Conservation (phyloP, 2,797 vertebrate species). For the Avahi laniger region DNA sequence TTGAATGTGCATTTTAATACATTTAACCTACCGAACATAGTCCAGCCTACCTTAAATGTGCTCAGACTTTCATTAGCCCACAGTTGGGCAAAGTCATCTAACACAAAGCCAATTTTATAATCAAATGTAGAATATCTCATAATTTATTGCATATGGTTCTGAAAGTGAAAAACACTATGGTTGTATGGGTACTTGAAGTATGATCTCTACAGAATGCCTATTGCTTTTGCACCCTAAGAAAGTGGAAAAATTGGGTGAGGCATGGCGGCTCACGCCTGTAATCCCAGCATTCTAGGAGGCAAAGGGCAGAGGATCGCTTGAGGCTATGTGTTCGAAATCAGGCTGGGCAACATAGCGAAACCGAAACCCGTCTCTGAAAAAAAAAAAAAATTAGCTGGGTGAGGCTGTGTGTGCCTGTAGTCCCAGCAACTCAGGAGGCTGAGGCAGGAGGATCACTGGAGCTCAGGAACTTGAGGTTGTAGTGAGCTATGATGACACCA, state of each 20-base stretch:
- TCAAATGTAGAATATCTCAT: too few relatives aligned
- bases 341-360: not conserved
- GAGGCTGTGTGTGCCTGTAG: not conserved
- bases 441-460: not conserved
- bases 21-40: not conserved
- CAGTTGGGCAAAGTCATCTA: too few relatives aligned
- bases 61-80: not conserved
- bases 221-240: too few relatives aligned
- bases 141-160: too few relatives aligned
- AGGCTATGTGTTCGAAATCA: not conserved
- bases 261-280: not conserved
- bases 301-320: not conserved
- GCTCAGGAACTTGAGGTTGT: not conserved
- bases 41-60: not conserved
- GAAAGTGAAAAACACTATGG: too few relatives aligned
- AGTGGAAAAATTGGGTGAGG: not conserved
- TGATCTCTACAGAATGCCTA: too few relatives aligned
- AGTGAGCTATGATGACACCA: not conserved
- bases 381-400: not conserved
- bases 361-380: not conserved
- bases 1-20: too few relatives aligned
- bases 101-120: too few relatives aligned
- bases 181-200: too few relatives aligned
- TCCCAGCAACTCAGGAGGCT: not conserved
- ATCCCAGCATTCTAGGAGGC: not conserved